These are phyloP conservation scores for Malthinus flaveolus DNA, from an alignment of 2,888 invertebrate genomes.

Conservation along the genomic window DNA sequence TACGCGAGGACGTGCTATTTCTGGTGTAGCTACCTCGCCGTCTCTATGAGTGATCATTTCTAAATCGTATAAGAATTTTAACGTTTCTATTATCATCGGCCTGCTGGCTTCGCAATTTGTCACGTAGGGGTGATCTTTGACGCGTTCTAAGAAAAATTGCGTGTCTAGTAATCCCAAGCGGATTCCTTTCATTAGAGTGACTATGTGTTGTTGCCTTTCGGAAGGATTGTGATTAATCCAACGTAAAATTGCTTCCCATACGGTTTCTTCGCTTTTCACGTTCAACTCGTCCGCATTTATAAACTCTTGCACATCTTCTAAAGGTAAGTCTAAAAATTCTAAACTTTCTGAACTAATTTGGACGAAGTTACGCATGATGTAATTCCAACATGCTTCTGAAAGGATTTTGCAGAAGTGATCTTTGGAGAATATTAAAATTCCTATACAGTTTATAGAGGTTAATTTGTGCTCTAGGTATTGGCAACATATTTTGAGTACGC, in stretches of 20 bases:
- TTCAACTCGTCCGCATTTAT: slow-evolving; percentile 84
- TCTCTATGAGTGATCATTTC: slow-evolving; percentile 84
- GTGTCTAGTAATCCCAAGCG: slow-evolving; percentile 81
- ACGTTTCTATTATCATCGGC: slow-evolving; percentile 86
- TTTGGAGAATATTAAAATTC: slow-evolving; percentile 82
- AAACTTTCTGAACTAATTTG: slow-evolving; percentile 72
- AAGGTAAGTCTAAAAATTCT: slow-evolving; percentile 72
- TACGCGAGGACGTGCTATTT: slow-evolving; percentile 79
- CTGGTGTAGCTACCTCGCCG: slow-evolving; percentile 81
- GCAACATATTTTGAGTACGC: slow-evolving; percentile 80
- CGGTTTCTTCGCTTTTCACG: slow-evolving; percentile 83
- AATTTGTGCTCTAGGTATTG: slow-evolving; percentile 72
- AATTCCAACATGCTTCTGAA: slow-evolving; percentile 63
- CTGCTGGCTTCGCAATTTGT: slow-evolving; percentile 80
- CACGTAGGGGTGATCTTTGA: slow-evolving; percentile 87
- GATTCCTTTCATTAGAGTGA: slow-evolving; percentile 78
- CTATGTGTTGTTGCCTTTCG: slow-evolving; percentile 72
- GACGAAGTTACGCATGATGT: slow-evolving; percentile 71
- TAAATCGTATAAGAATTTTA: slow-evolving; percentile 89
- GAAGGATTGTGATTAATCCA: slow-evolving; percentile 85
- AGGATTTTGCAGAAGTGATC: slow-evolving; percentile 74
- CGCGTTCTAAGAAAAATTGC: slow-evolving; percentile 87
- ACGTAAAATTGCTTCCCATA: slow-evolving; percentile 82
- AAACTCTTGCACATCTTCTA: slow-evolving; percentile 74
- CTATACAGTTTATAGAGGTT: slow-evolving; percentile 78